Evolutionary conservation across 2,888 invertebrate species (phyloP).

Genomic region (Gisinianus flammeolus): DNA sequence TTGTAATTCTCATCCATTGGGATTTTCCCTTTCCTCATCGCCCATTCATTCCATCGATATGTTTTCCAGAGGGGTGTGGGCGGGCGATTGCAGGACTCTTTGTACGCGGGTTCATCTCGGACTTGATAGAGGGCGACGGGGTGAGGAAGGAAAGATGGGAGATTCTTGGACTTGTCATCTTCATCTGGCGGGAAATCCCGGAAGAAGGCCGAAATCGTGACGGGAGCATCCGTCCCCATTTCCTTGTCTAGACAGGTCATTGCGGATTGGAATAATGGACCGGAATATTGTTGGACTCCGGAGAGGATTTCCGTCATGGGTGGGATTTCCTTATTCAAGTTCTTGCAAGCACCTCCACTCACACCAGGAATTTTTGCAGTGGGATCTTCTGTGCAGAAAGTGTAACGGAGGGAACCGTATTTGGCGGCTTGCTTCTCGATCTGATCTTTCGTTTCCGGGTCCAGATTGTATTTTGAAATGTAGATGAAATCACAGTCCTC

Average conservation of each 20-base stretch:
- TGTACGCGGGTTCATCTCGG: slow-evolving; percentile 31
- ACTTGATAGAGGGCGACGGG: slow-evolving; percentile 46
- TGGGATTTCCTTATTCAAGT: neutral
- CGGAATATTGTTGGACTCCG: slow-evolving; percentile 45
- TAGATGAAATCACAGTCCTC: neutral
- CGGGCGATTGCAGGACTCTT: slow-evolving; percentile 30
- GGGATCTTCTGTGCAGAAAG: too few relatives aligned
- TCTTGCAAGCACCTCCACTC: too few relatives aligned
- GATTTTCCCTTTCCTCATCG: slow-evolving; percentile 52
- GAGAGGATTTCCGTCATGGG: slow-evolving; percentile 44
- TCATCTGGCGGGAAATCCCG: slow-evolving; percentile 37
- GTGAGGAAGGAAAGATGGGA: slow-evolving; percentile 44
- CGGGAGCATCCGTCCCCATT: slow-evolving; percentile 44
- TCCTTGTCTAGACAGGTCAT: slow-evolving; percentile 39
- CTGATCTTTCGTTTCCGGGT: neutral
- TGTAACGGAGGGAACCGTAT: too few relatives aligned
- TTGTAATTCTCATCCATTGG: slow-evolving; percentile 23
- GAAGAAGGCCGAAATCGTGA: slow-evolving; percentile 41
- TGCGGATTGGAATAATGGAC: slow-evolving; percentile 34
- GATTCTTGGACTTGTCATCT: neutral
- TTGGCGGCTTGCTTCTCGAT: neutral
- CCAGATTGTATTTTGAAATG: neutral
- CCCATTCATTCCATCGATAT: slow-evolving; percentile 56
- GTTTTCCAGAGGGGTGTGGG: slow-evolving; percentile 52
- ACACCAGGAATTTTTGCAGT: too few relatives aligned